Evolutionary conservation across 2,797 vertebrate species (phyloP).

Genomic region (Rousettus madagascariensis): DNA sequence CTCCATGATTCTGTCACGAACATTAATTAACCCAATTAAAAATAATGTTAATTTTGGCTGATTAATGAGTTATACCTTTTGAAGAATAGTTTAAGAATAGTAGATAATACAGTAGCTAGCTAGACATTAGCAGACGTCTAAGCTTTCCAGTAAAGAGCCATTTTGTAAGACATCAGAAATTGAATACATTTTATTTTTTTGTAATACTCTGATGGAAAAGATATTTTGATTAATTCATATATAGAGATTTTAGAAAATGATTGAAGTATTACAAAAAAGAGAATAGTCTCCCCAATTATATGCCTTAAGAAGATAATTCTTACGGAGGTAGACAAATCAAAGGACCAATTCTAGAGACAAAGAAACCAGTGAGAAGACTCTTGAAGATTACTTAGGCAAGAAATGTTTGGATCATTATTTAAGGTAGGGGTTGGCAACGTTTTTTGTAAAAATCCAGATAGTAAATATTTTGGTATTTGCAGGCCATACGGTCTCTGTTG

Average conservation of each 20-base stretch:
- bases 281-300: not conserved
- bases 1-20: not conserved
- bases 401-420: not conserved
- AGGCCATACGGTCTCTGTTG: not conserved
- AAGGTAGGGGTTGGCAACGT: not conserved
- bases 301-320: not conserved
- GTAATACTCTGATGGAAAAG: not conserved
- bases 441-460: not conserved
- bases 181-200: not conserved
- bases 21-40: not conserved
- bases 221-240: not conserved
- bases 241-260: not conserved
- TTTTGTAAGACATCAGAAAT: not conserved
- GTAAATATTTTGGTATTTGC: not conserved
- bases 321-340: not conserved
- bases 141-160: not conserved
- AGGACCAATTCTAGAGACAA: not conserved
- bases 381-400: not conserved
- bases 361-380: not conserved
- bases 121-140: not conserved
- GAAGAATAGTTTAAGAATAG: not conserved
- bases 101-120: not conserved
- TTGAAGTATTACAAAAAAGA: not conserved
- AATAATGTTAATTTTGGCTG: not conserved
- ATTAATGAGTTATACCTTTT: not conserved